A percentile compares a stretch with the other conserved stretches of the same genome.
Conservation (phyloP, 2,797 vertebrate genomes). For the Enteromius treurensis region DNA sequence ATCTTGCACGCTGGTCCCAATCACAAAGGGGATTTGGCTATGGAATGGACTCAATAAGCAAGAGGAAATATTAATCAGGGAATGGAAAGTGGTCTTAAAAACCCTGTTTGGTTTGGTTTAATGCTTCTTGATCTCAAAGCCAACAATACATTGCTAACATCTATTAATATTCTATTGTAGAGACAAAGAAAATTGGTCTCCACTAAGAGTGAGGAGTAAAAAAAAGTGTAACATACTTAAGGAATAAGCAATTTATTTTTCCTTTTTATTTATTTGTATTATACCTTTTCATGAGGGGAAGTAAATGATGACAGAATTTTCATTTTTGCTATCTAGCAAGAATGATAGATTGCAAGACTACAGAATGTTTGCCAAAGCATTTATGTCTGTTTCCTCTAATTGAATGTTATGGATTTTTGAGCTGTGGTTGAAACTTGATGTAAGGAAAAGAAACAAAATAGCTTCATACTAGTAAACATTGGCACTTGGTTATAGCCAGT, state of each 20-base stretch:
- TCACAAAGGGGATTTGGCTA: constrained; percentile 16
- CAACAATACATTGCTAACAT: constrained; percentile 2
- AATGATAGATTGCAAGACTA: background rate
- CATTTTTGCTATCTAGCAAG: background rate
- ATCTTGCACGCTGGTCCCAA: constrained; percentile 15
- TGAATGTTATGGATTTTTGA: constrained; percentile 17
- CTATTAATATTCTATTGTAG: background rate
- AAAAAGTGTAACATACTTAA: background rate
- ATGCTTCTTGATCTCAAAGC: background rate
- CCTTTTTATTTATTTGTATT: background rate
- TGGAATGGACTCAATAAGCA: background rate
- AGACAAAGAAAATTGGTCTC: background rate
- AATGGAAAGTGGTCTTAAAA: constrained; percentile 18
- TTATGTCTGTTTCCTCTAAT: background rate
- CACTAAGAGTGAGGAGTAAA: background rate
- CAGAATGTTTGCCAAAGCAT: background rate
- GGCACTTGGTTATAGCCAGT: constrained; percentile 72
- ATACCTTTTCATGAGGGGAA: background rate
- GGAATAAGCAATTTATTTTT: background rate
- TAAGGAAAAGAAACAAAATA: constrained; percentile 71
- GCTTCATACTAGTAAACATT: constrained; percentile 75
- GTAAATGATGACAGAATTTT: background rate
- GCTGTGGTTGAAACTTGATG: constrained; percentile 61
- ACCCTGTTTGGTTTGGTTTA: background rate
- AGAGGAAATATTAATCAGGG: constrained; percentile 21